Evolutionary conservation across 1,140 invertebrate genomes (phyloP), one percentile per base, ranked within the genome.

Genomic region (Drosophila equinoxialis): DNA sequence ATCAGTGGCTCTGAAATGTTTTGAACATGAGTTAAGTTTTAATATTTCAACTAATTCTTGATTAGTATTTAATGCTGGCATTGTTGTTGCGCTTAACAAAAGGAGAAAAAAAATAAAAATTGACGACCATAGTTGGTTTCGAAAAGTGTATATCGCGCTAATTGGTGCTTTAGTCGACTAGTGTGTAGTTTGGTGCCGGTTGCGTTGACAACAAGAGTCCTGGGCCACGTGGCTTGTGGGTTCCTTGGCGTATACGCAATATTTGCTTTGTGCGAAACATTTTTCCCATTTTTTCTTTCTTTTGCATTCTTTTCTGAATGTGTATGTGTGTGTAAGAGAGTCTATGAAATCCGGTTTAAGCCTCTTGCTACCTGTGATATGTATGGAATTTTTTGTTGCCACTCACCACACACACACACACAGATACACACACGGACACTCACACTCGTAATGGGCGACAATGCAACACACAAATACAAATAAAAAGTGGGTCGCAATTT

Each of bases 271-370:
- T 73, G 57, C 71, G 41, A 62, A 62, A 69, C 62, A 55, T 41
- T 62, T 66, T 62, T 65, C 11, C 14, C 61, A 51, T 41, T 13
- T 55, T 69, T 69, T 35, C 58, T 66, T 58, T 14, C 37, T 39
- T 59, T 58, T 68, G 41, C 20, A 8, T 45, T 61, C 20, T 2
- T 2, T 23, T 23, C 14, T 35, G 30, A 6, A 6, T 60, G 35
- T 20, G 26, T 60, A 20, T 60, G 23, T 30, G 51, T 41, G 37
- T 30, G 37, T 37, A 17, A 8, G 10, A 63, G 55, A 72, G 80
- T 86, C 83, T 74, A 87, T 87, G 72, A 87, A 87, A 87, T 87
- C 84, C 84, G 62, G 62, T 77, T 87, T 89, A 87, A 87, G 84
- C 84, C 68, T 41, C 79, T 61, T 73, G 75, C 83, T 86, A 86